Base-by-base conservation (phyloP, 2,797 vertebrate species). In the Thripadectes ignobilis region DNA sequence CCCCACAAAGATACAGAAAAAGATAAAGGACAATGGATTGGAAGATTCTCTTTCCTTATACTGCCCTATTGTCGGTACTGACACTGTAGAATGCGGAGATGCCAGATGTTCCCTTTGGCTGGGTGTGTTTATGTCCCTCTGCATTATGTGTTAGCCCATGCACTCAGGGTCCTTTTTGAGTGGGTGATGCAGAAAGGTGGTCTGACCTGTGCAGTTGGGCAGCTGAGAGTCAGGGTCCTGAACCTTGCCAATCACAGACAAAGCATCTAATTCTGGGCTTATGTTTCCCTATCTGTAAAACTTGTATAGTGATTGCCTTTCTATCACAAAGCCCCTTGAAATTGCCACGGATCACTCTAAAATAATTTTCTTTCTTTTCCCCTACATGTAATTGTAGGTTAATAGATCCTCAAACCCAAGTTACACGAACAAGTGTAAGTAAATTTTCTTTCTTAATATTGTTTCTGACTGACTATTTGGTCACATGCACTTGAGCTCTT, bases 381-480 rank as follows among this genome's bases (percentile, higher is more conserved):
- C n/a, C 68, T 63, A 48, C 92, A 62, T 93, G 30, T 34, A 82
- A 93, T 92, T 89, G 82, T 96, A 99, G 99, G 97, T 97, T 99
- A 97, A 99, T 99, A 94, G 99, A 99, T 95, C 99, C 99, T 91
- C 99, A 99, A 96, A 99, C 99, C 45, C 99, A 99, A 98, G 99
- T 99, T 68, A 99, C 99, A 36, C 98, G 98, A 97, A 98, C 98
- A 97, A 99, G 98, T 16, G 99, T 99, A 98, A 99, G 99, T 99
- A 96, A 61, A 63, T 63, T 58, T 43, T 51, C 45, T 34, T 74
- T 75, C 19, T 49, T 15, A 46, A 51, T 32, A 10, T 63, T 36
- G 6, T 63, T 74, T 86, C 55, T 10, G 21, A 14, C 66, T 80
- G 65, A 68, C 21, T 45, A 6, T 55, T 75, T 26, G 5, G 71